phyloP scores from a whole-genome alignment of 2,113 vertebrate genomes.

The Lasiurus cinereus region DNA sequence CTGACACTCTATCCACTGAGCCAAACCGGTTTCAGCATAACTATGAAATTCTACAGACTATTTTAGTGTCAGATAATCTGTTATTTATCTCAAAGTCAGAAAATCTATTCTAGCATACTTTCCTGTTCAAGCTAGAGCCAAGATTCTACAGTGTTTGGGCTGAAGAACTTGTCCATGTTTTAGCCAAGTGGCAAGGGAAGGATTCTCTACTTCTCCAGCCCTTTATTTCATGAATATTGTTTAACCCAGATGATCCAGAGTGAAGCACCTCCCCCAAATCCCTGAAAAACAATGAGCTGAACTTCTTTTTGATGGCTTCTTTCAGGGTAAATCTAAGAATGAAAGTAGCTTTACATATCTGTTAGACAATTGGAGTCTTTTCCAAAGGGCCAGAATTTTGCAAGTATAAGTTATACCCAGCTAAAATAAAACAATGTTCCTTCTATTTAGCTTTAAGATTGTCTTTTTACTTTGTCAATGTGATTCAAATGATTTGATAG shows the following conservation, averaged over 20 bases:
- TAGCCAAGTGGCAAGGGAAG: neutral
- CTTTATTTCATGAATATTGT: neutral
- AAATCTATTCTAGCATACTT: neutral
- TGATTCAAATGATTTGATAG: neutral
- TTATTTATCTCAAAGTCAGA: neutral
- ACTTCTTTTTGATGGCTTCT: neutral
- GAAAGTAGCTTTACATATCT: neutral
- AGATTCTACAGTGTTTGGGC: neutral
- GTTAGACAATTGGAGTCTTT: neutral
- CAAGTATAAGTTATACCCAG: neutral
- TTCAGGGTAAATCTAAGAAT: neutral
- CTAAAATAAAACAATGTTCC: neutral
- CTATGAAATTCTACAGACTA: neutral
- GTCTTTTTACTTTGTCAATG: neutral
- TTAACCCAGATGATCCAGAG: neutral
- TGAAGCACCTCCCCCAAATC: neutral
- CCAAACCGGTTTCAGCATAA: neutral
- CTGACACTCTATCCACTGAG: too few relatives aligned
- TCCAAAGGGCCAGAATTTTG: neutral
- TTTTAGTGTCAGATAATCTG: neutral
- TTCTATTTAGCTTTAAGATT: neutral
- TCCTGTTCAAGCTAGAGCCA: neutral
- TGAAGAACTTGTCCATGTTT: neutral
- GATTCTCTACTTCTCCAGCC: neutral
- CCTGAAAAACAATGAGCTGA: neutral